Base-by-base conservation (phyloP, 2,888 invertebrate species). In the Argyra leucocephala region DNA sequence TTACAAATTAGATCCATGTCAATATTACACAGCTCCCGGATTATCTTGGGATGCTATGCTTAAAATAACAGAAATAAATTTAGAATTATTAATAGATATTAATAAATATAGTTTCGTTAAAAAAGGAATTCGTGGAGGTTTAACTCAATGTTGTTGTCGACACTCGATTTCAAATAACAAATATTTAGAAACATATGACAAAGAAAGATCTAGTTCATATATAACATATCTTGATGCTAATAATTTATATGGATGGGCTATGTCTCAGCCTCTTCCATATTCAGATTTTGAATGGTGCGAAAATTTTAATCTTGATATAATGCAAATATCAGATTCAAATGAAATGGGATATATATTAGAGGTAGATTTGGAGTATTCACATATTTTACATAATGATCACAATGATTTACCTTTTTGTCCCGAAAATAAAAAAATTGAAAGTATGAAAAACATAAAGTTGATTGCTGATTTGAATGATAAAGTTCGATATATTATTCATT, bases 401-500 rank as follows among this genome's bases (percentile, higher is more conserved):
- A 68, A 68, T 21, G 74, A 74, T 65, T 65, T 73, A 15, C 72
- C 73, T 1, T 72, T 76, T 63, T 72, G 71, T 22, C 67, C 72
- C 0, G 69, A 73, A 63, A 69, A 71, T 63, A 22, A 48, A 26
- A 63, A 67, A 18, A 73, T 70, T 15, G 67, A 71, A 3, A 63
- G 61, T 12, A 36, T 66, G 1, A 69, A 65, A 63, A 31, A 65
- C 18, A 37, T 64, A 10, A 75, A 74, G 68, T 67, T 75, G 3
- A 48, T 74, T 26, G 68, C 72, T 9, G 74, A 71, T 24, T 61
- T 74, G 1, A 57, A 66, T 12, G 36, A 67, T 22, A 75, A 75
- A 63, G 26, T 64, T 22, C 69, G 68, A 26, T 76, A 78, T 67
- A 67, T 76, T 1, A 69, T 76, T n/a, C 74, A 77, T 68, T 75